A percentile compares a stretch with the other conserved stretches of the same genome.
phyloP scores from a whole-genome alignment of 2,113 vertebrate species.

The Notechis scutatus region DNA sequence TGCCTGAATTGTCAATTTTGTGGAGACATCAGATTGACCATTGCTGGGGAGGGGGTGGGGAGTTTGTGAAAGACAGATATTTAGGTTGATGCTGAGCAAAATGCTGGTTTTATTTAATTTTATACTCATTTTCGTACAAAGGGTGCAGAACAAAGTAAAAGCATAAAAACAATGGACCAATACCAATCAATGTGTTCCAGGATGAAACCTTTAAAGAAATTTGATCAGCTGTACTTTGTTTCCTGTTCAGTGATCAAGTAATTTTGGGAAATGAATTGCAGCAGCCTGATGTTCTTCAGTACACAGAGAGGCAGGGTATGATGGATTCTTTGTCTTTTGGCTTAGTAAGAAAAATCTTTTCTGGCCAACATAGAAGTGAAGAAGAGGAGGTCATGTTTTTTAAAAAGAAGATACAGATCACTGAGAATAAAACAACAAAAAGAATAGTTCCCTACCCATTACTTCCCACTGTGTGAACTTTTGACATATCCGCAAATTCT shows the following conservation, averaged over 20 bases:
- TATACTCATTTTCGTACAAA: neutral
- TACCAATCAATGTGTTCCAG: neutral
- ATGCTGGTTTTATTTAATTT: neutral
- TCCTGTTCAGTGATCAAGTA: neutral
- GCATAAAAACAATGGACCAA: constrained; percentile 3
- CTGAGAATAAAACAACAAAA: constrained; percentile 72
- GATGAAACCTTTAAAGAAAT: constrained; percentile 14
- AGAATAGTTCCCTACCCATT: constrained; percentile 73
- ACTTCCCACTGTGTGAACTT: constrained; percentile 82
- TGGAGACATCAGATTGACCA: neutral
- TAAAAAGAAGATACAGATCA: constrained; percentile 56
- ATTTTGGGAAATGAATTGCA: constrained; percentile 33
- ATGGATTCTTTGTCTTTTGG: neutral
- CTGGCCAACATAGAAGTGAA: constrained; percentile 39
- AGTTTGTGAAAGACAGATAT: neutral
- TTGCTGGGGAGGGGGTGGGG: neutral
- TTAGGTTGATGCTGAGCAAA: neutral
- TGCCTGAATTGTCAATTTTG: neutral
- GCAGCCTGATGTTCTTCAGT: constrained; percentile 17
- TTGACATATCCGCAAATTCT: constrained; percentile 79
- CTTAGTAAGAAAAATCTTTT: constrained; percentile 40
- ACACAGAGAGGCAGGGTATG: neutral
- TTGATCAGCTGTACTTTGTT: constrained; percentile 11
- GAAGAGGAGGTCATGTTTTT: constrained; percentile 42
- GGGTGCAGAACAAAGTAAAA: constrained; percentile 24